phyloP scores from a whole-genome alignment of 2,888 invertebrate species.

The Andricus quercusramuli region DNA sequence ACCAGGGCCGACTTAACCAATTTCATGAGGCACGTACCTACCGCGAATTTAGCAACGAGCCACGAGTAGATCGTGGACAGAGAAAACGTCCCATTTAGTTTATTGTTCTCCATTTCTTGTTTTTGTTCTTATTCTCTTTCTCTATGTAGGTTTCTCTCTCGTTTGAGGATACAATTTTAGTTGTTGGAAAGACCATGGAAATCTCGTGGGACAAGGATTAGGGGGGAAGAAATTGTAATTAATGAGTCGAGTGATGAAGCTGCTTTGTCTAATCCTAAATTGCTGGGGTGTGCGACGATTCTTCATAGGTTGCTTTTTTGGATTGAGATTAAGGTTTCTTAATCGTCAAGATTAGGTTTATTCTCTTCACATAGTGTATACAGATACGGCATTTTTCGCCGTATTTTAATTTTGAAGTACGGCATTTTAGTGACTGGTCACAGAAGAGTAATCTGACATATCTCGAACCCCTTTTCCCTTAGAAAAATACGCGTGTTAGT shows the following conservation, averaged over 20 bases:
- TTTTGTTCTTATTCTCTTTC: background rate
- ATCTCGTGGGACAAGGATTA: slow-evolving; percentile 5
- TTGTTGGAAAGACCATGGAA: background rate
- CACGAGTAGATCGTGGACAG: slow-evolving; percentile 14
- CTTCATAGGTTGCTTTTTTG: background rate
- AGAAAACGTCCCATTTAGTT: slow-evolving; percentile 28
- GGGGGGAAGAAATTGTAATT: background rate
- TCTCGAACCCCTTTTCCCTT: too few species aligned
- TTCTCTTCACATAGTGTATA: too few species aligned
- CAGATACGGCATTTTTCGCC: too few species aligned
- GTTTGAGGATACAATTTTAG: slow-evolving; percentile 2
- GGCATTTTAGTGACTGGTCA: too few species aligned
- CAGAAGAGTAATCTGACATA: too few species aligned
- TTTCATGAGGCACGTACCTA: slow-evolving; percentile 66
- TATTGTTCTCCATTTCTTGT: background rate
- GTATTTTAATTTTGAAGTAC: too few species aligned
- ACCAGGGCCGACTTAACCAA: slow-evolving; percentile 69
- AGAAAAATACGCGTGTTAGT: too few species aligned
- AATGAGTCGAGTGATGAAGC: slow-evolving; percentile 4
- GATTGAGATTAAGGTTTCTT: background rate
- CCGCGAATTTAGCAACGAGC: slow-evolving; percentile 53
- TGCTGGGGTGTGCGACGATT: background rate
- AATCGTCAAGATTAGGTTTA: too few species aligned
- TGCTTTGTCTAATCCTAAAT: background rate
- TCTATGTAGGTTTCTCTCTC: background rate